phyloP scores from a whole-genome alignment of 2,888 invertebrate genomes.

The Chrysolina americana region DNA sequence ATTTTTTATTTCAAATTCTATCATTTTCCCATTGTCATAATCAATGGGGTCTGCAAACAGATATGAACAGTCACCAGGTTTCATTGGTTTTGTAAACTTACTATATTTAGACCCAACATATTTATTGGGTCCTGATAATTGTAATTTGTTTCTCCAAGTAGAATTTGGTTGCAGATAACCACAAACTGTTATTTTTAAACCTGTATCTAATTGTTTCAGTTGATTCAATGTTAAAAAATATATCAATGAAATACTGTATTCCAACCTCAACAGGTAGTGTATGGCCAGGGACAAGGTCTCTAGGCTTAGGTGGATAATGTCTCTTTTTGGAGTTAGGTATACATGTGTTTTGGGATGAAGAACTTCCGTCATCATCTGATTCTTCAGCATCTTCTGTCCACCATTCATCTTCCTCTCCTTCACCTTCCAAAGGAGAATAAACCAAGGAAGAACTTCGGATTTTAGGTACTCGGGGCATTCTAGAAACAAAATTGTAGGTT shows the following conservation, averaged over 20 bases:
- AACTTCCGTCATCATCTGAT: conserved; percentile 60
- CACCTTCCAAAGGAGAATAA: conserved; percentile 40
- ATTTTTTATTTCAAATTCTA: no score
- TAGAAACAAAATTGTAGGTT: conserved; percentile 24
- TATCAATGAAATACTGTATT: neutral
- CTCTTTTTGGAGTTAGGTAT: conserved; percentile 55
- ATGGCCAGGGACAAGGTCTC: conserved; percentile 65
- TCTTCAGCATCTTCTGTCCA: conserved; percentile 67
- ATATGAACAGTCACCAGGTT: no score
- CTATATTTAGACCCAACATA: no score
- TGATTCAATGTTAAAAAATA: no score
- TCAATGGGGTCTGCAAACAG: no score
- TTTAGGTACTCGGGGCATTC: conserved; percentile 49
- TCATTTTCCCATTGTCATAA: no score
- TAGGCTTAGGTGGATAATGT: conserved; percentile 65
- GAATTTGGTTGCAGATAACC: no score
- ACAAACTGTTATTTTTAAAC: no score
- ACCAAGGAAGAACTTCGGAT: conserved; percentile 53
- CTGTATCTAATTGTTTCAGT: no score
- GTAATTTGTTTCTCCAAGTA: no score
- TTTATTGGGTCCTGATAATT: no score
- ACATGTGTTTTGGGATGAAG: conserved; percentile 60
- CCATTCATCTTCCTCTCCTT: conserved; percentile 66
- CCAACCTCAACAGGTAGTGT: conserved; percentile 66
- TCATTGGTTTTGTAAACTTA: no score